Percentiles rank a stretch among this genome's conserved stretches.
Evolutionary conservation across 1,140 invertebrate species (phyloP).

Genomic region (Teleogryllus occipitalis): DNA sequence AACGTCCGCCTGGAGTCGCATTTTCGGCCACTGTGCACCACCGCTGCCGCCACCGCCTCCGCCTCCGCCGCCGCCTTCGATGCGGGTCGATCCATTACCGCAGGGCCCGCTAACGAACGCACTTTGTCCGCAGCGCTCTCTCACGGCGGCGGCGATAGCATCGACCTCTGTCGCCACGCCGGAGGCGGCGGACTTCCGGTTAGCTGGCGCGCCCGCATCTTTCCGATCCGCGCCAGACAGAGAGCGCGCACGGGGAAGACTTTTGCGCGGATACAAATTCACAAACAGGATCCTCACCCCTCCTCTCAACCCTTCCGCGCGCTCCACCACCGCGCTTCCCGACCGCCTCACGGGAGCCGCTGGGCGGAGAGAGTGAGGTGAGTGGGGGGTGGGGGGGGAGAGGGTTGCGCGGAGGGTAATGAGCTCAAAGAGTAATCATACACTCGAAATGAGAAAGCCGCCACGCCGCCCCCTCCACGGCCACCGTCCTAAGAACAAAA

Average conservation of each 20-base stretch:
- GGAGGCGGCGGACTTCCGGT: neutral
- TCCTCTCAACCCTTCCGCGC: too few relatives aligned
- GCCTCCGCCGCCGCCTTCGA: neutral
- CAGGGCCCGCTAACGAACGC: neutral
- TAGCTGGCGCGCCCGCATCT: neutral
- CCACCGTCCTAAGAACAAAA: neutral
- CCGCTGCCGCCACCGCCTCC: neutral
- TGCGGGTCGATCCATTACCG: neutral
- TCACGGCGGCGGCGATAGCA: neutral
- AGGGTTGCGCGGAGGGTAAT: neutral
- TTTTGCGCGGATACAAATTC: neutral
- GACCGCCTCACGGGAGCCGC: too few relatives aligned
- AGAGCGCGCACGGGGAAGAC: neutral
- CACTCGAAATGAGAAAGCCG: too few relatives aligned
- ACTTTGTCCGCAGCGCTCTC: neutral
- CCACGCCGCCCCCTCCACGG: too few relatives aligned
- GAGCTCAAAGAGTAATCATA: neutral
- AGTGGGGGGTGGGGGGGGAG: neutral
- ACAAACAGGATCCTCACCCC: neutral
- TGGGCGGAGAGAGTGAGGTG: too few relatives aligned
- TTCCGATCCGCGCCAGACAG: neutral
- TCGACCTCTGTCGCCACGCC: neutral
- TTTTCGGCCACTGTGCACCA: neutral
- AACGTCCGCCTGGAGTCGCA: too few relatives aligned
- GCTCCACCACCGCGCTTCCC: too few relatives aligned